These are phyloP conservation scores for Andrena haemorrhoa DNA, from an alignment of 2,888 invertebrate species.

Conservation along the genomic window DNA sequence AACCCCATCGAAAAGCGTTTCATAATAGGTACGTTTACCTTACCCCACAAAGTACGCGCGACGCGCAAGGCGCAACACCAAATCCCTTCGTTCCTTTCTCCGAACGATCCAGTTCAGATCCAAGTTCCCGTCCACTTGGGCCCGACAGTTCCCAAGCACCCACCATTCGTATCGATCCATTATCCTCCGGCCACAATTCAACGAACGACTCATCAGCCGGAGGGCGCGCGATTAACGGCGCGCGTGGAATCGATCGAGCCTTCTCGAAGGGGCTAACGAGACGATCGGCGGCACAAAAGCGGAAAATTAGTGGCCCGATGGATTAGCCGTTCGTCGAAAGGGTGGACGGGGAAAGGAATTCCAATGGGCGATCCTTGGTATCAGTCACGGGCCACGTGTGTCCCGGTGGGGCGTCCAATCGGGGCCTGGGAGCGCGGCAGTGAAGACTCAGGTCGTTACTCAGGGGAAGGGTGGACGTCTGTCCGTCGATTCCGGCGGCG, in stretches of 20 bases:
- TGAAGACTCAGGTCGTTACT: conserved; percentile 33
- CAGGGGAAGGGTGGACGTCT: conserved; percentile 15
- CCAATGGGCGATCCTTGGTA: conserved; percentile 20
- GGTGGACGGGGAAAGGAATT: neutral
- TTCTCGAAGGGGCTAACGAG: conserved; percentile 9
- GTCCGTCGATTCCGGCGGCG: conserved; percentile 46
- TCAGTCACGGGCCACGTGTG: conserved; percentile 39
- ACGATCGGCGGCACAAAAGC: neutral
- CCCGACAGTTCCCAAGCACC: too few relatives aligned
- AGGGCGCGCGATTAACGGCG: neutral
- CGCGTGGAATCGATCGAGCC: neutral
- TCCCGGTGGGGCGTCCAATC: conserved; percentile 38
- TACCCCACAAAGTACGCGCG: too few relatives aligned
- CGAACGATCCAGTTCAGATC: too few relatives aligned
- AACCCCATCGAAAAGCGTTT: too few relatives aligned
- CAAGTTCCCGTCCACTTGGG: too few relatives aligned
- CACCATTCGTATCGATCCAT: too few relatives aligned
- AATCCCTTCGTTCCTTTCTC: too few relatives aligned
- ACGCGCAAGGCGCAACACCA: too few relatives aligned
- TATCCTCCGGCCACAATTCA: too few relatives aligned
- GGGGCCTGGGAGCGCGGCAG: neutral
- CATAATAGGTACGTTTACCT: too few relatives aligned
- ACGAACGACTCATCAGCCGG: too few relatives aligned
- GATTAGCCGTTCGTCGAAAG: conserved; percentile 9
- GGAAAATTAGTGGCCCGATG: conserved; percentile 19